Evolutionary conservation across 2,113 vertebrate species (phyloP).

Genomic region (Felis catus): DNA sequence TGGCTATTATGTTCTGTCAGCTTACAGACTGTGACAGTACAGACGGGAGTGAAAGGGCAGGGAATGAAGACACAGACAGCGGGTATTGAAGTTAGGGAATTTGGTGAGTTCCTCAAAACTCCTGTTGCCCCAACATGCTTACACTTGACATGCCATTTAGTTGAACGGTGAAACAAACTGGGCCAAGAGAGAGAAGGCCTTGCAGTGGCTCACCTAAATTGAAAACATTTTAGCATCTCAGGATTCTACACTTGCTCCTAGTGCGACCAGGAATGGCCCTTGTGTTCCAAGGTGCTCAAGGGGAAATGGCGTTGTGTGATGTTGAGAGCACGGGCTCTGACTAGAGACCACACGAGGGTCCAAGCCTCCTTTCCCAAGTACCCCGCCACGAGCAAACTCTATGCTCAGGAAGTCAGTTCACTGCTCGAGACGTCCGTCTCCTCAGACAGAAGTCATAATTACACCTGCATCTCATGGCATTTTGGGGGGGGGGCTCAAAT

Average conservation of each 20-base stretch:
- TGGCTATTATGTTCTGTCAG: neutral
- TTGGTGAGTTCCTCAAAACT: conserved; percentile 5
- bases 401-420: neutral
- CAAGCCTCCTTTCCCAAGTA: neutral
- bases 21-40: neutral
- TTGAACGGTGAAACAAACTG: neutral
- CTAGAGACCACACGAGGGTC: neutral
- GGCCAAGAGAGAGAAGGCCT: neutral
- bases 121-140: neutral
- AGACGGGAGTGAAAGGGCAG: neutral
- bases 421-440: neutral
- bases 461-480: neutral
- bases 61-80: neutral
- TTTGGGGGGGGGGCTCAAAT: neutral
- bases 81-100: neutral
- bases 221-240: conserved; percentile 31
- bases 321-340: neutral
- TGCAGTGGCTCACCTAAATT: neutral
- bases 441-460: neutral
- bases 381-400: neutral
- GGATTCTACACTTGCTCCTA: conserved; percentile 16
- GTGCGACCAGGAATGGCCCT: neutral
- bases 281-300: neutral
- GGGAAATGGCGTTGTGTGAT: neutral
- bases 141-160: neutral